phyloP scores from a whole-genome alignment of 2,113 vertebrate species.

The Eretmochelys imbricata region DNA sequence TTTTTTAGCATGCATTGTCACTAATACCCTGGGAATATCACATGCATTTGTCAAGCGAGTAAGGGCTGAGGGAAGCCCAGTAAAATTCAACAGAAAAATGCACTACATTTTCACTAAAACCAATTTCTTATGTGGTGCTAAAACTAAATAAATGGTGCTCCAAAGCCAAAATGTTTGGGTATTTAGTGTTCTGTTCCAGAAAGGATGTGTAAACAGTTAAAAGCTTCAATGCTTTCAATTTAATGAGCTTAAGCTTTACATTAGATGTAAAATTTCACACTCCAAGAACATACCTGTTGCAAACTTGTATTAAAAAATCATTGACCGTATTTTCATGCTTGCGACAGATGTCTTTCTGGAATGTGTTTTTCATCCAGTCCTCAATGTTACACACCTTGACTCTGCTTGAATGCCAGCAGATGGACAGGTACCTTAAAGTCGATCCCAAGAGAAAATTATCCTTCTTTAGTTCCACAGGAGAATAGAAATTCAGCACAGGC shows the following conservation, averaged over 20 bases:
- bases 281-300: constrained; percentile 83
- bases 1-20: neutral
- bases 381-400: constrained; percentile 94
- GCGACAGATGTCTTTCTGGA: constrained; percentile 92
- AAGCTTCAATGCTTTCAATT: neutral
- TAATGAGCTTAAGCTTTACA: neutral
- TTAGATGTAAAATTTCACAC: neutral
- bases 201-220: neutral
- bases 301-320: constrained; percentile 86
- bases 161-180: neutral
- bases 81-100: neutral
- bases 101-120: neutral
- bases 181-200: neutral
- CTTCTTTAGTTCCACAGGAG: constrained; percentile 86
- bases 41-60: neutral
- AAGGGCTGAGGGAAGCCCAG: neutral
- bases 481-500: constrained; percentile 86
- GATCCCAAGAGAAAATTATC: constrained; percentile 90
- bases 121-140: accelerated
- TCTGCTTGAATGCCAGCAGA: constrained; percentile 92
- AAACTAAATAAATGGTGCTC: neutral
- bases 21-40: neutral
- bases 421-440: constrained; percentile 84
- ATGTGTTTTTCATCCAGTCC: constrained; percentile 90
- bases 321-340: constrained; percentile 86